Percentiles rank a stretch among this genome's conserved stretches.
phyloP scores from a whole-genome alignment of 2,113 vertebrate species.

The Pao palembangensis region DNA sequence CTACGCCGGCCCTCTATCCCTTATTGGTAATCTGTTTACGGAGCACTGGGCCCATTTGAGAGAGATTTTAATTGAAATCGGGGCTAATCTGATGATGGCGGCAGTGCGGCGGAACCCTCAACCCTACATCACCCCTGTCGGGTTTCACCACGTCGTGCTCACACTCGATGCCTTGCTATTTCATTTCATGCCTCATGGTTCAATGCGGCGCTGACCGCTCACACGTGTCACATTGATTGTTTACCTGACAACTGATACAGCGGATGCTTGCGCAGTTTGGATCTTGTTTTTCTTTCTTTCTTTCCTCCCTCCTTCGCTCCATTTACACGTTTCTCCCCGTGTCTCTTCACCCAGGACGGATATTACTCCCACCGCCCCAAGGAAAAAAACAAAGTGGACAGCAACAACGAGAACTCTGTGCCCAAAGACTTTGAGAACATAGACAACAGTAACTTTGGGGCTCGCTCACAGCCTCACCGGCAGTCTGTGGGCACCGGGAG shows the following conservation, averaged over 20 bases:
- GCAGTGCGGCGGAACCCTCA: conserved; percentile 21
- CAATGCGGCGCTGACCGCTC: conserved; percentile 46
- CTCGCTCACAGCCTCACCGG: conserved; percentile 86
- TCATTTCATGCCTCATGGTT: conserved; percentile 68
- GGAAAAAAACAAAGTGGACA: conserved; percentile 89
- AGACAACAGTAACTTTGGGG: conserved; percentile 96
- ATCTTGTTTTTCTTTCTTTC: conserved; percentile 54
- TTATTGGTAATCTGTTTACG: conserved; percentile 61
- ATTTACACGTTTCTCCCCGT: conserved; percentile 17
- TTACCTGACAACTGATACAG: conserved; percentile 64
- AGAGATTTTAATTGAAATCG: conserved; percentile 66
- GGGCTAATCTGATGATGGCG: conserved; percentile 66
- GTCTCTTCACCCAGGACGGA: conserved; percentile 77
- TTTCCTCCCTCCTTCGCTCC: conserved; percentile 7
- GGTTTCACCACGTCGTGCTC: conserved; percentile 49
- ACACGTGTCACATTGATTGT: conserved; percentile 57
- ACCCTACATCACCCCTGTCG: conserved; percentile 43
- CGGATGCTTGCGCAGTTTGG: conserved; percentile 42
- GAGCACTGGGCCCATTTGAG: conserved; percentile 53
- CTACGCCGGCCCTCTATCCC: conserved; percentile 52
- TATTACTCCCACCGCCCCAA: conserved; percentile 94
- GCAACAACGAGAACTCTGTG: conserved; percentile 98
- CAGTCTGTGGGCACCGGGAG: conserved; percentile 66
- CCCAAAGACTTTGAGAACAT: conserved; percentile 98
- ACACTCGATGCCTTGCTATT: conserved; percentile 48